Base-by-base conservation (phyloP, 1,140 invertebrate species). In the Euschistus heros region DNA sequence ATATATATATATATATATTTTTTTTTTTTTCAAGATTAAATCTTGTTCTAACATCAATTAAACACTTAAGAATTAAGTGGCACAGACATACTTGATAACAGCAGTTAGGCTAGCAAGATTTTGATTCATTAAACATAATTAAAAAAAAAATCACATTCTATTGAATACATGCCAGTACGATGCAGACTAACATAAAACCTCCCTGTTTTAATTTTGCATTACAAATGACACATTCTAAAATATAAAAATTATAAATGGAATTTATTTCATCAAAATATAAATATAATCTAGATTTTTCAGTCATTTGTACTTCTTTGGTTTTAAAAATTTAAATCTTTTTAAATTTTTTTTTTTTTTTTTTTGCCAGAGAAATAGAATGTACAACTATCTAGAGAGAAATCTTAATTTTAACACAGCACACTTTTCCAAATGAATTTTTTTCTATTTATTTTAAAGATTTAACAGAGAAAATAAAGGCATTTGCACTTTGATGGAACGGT, bases 221-320 rank as follows among this genome's bases (percentile, higher is more conserved):
- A 66, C 65, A 66, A 66, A 66, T 66, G 65, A 66, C 65, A 63
- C 62, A 52, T 60, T 57, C 64, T 60, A 65, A 65, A 65, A 65
- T 65, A 65, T 66, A 62, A 62, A 66, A 66, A 63, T 61, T 66
- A 66, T 61, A 63, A 66, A 65, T 65, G 54, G 57, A 47, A 60
- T 64, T 57, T 64, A 61, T 66, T 66, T 66, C 52, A 55, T 66
- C 44, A 66, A 66, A 66, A 66, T 66, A 66, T 66, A 66, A 65
- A 65, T 65, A 65, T 65, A 66, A 66, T 66, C 65, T 66, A 66
- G 65, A 66, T 66, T 66, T 66, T 62, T 66, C 65, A 66, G 65
- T 66, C 65, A 66, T 66, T 66, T 66, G 65, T 66, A 66, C 65
- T 66, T 66, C 65, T 66, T 66, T 66, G 65, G 65, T 66, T 66